Evolutionary conservation across 2,888 invertebrate genomes (phyloP).

Genomic region (Liposcelis brunnea): DNA sequence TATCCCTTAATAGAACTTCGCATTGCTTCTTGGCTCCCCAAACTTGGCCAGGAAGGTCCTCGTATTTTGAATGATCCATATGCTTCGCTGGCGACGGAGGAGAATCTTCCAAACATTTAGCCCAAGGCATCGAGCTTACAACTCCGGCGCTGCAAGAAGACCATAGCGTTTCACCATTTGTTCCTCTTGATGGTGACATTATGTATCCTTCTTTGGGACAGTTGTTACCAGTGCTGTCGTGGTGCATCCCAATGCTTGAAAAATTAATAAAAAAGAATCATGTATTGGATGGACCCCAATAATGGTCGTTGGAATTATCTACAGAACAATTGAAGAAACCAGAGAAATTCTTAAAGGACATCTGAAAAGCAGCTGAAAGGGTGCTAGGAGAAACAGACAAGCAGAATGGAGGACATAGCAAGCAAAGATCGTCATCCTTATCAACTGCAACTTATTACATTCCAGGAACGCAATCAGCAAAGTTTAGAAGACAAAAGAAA

Average conservation of each 20-base stretch:
- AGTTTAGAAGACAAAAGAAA: slow-evolving; percentile 5
- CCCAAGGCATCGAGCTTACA: slow-evolving; percentile 41
- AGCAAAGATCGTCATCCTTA: no score
- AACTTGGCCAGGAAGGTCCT: slow-evolving; percentile 46
- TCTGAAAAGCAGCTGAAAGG: no score
- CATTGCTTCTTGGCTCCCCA: slow-evolving; percentile 61
- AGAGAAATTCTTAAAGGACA: neutral
- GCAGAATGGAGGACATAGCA: no score
- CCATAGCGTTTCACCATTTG: slow-evolving; percentile 61
- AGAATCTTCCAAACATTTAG: slow-evolving; percentile 45
- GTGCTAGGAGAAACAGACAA: no score
- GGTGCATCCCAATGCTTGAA: slow-evolving; percentile 58
- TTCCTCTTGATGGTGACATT: slow-evolving; percentile 66
- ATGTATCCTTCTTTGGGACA: slow-evolving; percentile 63
- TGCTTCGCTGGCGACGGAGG: slow-evolving; percentile 29
- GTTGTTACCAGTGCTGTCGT: slow-evolving; percentile 52
- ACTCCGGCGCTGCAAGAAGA: slow-evolving; percentile 54
- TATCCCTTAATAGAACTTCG: slow-evolving; percentile 49
- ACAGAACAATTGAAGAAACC: slow-evolving; percentile 5
- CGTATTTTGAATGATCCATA: slow-evolving; percentile 42
- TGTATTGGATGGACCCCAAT: slow-evolving; percentile 7
- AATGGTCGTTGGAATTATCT: slow-evolving; percentile 1
- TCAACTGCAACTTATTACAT: no score
- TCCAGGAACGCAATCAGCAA: no score
- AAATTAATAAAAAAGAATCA: no score